phyloP scores from a whole-genome alignment of 2,113 vertebrate genomes.

The Tretioscincus oriximinensis region DNA sequence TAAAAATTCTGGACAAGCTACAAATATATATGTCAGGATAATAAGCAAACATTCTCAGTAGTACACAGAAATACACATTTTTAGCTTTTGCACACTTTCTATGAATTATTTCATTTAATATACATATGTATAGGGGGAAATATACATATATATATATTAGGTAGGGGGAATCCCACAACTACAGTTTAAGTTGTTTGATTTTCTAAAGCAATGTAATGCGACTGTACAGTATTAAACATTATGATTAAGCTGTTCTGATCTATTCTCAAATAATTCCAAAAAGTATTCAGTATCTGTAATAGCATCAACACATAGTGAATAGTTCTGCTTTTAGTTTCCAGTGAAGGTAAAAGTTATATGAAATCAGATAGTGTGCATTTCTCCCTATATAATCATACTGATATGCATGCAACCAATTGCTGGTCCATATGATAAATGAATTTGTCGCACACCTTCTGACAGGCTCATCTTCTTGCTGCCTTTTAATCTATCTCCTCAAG shows the following conservation, averaged over 20 bases:
- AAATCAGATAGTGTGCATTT: constrained; percentile 58
- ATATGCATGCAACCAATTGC: constrained; percentile 61
- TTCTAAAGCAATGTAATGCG: neutral
- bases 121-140: no score
- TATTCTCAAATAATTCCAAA: constrained; percentile 5
- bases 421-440: constrained; percentile 64
- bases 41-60: no score
- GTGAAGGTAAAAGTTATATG: constrained; percentile 54
- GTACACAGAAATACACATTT: no score
- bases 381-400: constrained; percentile 57
- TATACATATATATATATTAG: no score
- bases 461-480: constrained; percentile 63
- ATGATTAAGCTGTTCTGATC: constrained; percentile 22
- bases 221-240: constrained; percentile 17
- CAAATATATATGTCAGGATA: no score
- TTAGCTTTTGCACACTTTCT: no score
- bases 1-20: no score
- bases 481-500: constrained; percentile 61
- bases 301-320: constrained; percentile 27
- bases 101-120: no score
- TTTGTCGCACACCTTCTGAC: constrained; percentile 66
- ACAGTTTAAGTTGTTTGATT: neutral
- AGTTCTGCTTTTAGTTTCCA: constrained; percentile 39
- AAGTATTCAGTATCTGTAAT: constrained; percentile 32
- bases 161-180: no score